Base-by-base conservation (phyloP, 2,888 invertebrate genomes). In the Cenopis cana region DNA sequence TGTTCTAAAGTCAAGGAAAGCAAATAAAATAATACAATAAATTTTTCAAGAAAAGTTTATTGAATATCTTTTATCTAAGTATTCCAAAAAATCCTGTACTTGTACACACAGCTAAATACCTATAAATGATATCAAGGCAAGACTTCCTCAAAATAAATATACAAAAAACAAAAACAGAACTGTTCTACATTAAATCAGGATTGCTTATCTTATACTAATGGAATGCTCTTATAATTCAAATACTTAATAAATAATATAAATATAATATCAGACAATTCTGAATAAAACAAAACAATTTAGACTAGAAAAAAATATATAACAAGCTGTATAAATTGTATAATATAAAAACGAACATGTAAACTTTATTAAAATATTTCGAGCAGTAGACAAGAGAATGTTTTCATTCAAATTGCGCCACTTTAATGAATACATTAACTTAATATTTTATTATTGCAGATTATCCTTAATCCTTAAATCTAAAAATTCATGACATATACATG, bases 311-410 rank as follows among this genome's bases (percentile, higher is more conserved):
- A 11, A 29, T 36, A 49, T 6, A n/a, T 12, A 17, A 52, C 18
- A 62, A 29, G 18, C 55, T 24, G 55, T 69, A 57, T 64, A 69
- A 62, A 56, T 29, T 69, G 69, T 68, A 68, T 54, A 68, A 65
- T 18, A 33, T 59, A 59, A 50, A 33, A 18, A 1, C 54, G 56
- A 41, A 1, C 20, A 41, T n/a, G 14, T 41, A 59, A 20, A 59
- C 2, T n/a, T 24, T 14, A 41, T 20, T 17, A 46, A 46, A 60
- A 14, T 38, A 3, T 3, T 38, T 38, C 4, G 14, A 14, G 14
- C 41, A 12, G 14, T 41, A 2, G 20, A 41, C 14, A 24, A 8
- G 17, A n/a, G 46, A n/a, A 61, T 29, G 11, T 10, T 29, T n/a
- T 4, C 14, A n/a, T 41, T 29, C 24, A 61, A 49, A 49, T 61